A percentile compares a stretch with the other conserved stretches of the same genome.
Evolutionary conservation across 2,113 vertebrate species (phyloP).

Genomic region (Cyphomyrus plagiostoma): DNA sequence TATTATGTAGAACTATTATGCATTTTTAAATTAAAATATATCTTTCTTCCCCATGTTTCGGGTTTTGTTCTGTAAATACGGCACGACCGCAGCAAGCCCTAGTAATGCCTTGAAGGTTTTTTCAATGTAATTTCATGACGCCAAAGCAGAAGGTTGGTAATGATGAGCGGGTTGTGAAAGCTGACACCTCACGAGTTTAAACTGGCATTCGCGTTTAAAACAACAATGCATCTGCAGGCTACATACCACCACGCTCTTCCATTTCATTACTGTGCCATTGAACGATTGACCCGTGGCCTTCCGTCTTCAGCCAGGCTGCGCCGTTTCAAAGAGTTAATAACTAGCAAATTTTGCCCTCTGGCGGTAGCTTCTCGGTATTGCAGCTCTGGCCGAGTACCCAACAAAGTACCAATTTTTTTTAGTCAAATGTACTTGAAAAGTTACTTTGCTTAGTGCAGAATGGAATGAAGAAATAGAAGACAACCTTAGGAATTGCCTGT

Average conservation of each 20-base stretch:
- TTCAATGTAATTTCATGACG: neutral
- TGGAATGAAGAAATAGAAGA: neutral
- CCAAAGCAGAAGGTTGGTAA: neutral
- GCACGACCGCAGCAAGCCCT: neutral
- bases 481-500: neutral
- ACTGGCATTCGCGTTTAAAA: neutral
- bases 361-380: neutral
- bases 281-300: neutral
- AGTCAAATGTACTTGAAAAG: neutral
- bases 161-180: neutral
- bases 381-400: neutral
- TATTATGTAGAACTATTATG: neutral
- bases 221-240: neutral
- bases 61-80: neutral
- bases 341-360: constrained; percentile 7
- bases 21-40: neutral
- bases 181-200: neutral
- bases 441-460: neutral
- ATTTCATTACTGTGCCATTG: neutral
- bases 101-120: neutral
- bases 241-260: neutral
- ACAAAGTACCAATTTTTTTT: neutral
- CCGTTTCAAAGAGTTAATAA: neutral
- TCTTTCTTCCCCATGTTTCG: neutral
- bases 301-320: neutral